phyloP scores from a whole-genome alignment of 2,113 vertebrate species.

The Cephalophus harveyi region DNA sequence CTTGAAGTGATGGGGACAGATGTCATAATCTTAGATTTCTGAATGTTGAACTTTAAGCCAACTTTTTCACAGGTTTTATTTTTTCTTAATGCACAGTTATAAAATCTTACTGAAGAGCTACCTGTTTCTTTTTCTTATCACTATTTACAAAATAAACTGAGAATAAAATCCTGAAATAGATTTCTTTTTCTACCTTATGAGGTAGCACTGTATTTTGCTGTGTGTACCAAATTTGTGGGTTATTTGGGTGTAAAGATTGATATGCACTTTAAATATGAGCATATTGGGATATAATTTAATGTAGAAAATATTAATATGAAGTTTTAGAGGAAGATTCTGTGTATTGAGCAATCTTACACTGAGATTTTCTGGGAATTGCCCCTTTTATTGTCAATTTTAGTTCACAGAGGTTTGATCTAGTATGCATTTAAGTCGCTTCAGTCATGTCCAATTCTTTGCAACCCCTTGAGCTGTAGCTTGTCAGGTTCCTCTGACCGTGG shows the following conservation, averaged over 20 bases:
- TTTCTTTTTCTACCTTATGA: background rate
- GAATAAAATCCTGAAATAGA: background rate
- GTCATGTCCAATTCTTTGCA: background rate
- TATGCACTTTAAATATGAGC: background rate
- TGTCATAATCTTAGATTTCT: background rate
- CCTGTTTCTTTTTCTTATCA: background rate
- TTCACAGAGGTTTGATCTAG: background rate
- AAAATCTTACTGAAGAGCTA: background rate
- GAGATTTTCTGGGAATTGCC: background rate
- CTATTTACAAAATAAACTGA: background rate
- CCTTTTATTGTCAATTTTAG: background rate
- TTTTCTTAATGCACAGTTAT: background rate
- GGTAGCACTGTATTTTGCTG: background rate
- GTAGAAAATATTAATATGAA: background rate
- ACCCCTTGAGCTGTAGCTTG: background rate
- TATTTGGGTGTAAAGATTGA: background rate
- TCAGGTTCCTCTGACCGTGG: fast-evolving
- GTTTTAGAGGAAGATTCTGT: background rate
- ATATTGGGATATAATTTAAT: background rate
- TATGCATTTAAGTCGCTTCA: background rate
- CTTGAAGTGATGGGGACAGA: background rate
- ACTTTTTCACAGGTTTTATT: background rate
- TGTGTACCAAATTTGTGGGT: background rate
- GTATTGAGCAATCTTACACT: background rate
- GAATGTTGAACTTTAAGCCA: background rate